phyloP scores from a whole-genome alignment of 1,140 invertebrate genomes.

The Anthonomus grandis region DNA sequence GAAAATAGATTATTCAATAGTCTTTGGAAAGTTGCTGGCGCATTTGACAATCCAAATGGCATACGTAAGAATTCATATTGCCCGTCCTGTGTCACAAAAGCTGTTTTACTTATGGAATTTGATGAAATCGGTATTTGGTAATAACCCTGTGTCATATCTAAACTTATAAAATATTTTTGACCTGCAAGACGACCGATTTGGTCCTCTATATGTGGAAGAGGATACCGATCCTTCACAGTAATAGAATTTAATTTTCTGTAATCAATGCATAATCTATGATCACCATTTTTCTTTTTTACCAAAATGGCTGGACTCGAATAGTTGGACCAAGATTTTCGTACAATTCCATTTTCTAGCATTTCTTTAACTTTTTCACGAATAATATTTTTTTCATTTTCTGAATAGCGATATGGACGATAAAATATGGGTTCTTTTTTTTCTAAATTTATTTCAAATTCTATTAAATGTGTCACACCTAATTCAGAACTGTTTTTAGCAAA shows the following conservation, averaged over 20 bases:
- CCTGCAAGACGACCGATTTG: constrained; percentile 31
- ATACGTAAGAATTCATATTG: constrained; percentile 49
- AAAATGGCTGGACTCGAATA: constrained; percentile 41
- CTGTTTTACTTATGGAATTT: constrained; percentile 35
- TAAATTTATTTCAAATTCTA: constrained; percentile 36
- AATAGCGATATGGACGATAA: constrained; percentile 37
- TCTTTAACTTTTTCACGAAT: constrained; percentile 38
- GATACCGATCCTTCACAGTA: constrained; percentile 34
- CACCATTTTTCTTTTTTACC: constrained; percentile 40
- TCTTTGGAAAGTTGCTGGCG: constrained; percentile 48
- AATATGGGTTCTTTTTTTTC: constrained; percentile 31
- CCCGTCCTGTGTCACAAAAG: constrained; percentile 36
- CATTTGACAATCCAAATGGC: constrained; percentile 51
- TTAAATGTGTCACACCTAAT: no score
- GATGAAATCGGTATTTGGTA: constrained; percentile 39
- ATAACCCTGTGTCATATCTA: constrained; percentile 34
- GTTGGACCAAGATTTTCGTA: constrained; percentile 37
- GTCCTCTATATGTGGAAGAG: constrained; percentile 44
- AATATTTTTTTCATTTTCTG: constrained; percentile 29
- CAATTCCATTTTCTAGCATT: constrained; percentile 35
- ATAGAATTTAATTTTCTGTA: constrained; percentile 38
- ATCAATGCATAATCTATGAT: constrained; percentile 37
- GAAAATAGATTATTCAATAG: constrained; percentile 43
- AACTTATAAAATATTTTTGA: constrained; percentile 34
- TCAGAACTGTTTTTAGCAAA: no score